Percentiles rank a stretch among this genome's conserved stretches.
phyloP scores from a whole-genome alignment of 2,888 invertebrate genomes.

The Salticus scenicus region DNA sequence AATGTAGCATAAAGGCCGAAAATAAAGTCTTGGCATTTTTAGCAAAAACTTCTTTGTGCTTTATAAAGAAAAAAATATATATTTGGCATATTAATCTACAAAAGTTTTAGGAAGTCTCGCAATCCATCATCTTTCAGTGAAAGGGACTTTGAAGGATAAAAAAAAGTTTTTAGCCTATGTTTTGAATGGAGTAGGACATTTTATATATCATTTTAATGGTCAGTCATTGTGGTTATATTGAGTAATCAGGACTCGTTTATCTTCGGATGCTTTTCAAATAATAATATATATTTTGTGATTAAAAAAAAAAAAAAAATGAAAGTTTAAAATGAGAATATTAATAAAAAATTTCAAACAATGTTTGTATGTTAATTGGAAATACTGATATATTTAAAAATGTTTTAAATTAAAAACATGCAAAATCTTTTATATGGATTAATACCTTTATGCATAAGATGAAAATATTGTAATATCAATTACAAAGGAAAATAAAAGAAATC shows the following conservation, averaged over 20 bases:
- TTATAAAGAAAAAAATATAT: background rate
- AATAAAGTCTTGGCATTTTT: slow-evolving; percentile 1
- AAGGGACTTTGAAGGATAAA: background rate
- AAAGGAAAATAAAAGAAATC: too few relatives aligned
- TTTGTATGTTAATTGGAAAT: too few relatives aligned
- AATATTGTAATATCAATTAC: too few relatives aligned
- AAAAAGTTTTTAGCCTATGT: too few relatives aligned
- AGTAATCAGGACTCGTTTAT: background rate
- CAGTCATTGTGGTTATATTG: background rate
- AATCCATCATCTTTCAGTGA: background rate
- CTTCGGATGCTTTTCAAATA: background rate
- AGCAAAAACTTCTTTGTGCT: background rate
- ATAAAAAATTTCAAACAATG: too few relatives aligned
- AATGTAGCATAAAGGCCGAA: slow-evolving; percentile 9
- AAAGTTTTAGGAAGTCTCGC: background rate
- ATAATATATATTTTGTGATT: too few relatives aligned
- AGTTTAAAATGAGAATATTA: too few relatives aligned
- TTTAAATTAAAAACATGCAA: too few relatives aligned
- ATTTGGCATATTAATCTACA: background rate
- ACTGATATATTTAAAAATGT: too few relatives aligned
- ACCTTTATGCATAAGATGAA: too few relatives aligned
- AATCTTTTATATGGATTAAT: too few relatives aligned
- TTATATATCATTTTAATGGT: slow-evolving; percentile 1
- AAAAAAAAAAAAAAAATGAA: too few relatives aligned
- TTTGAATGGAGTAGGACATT: background rate